Base-by-base conservation (phyloP, 2,888 invertebrate genomes). In the Entomobrya proxima region DNA sequence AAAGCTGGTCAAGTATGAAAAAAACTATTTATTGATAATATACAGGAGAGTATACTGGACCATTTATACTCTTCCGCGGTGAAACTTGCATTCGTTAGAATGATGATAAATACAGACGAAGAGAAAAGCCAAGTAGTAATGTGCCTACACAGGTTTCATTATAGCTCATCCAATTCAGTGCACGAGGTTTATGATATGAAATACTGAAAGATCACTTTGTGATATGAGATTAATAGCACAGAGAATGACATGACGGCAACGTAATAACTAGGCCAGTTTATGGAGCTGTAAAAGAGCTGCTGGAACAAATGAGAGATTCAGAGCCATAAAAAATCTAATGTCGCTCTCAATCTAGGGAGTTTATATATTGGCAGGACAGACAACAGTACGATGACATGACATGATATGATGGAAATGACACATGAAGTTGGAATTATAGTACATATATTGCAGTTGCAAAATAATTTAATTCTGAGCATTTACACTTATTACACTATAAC, bases 251-350 rank as follows among this genome's bases (percentile, higher is more conserved):
- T 15, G 69, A 61, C 35, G 32, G 37, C 47, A n/a, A n/a, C 21
- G 61, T 83, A 76, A 83, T 83, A 84, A 76, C 83, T 77, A 67
- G 40, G n/a, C 35, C 47, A 64, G 69, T 88, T 88, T 88, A 88
- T 88, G 85, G 83, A 76, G 85, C 88, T 72, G 83, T 88, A 87
- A 88, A 88, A 87, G 85, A 88, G 79, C 79, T 87, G 79, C 58
- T 78, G 83, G 88, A 88, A 87, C 88, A 87, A 87, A 88, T 88
- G 88, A 88, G 85, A 64, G 82, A 83, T 76, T 77, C 78, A 27
- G 35, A 55, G 3, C 77, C 64, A 87, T 87, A 87, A 87, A 86
- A 84, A 76, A 50, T 76, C 78, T 81, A 76, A 80, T 81, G 86
- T 69, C 81, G 81, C 75, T 79, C 61, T 37, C 21, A 35, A 7